Conservation (phyloP, 2,888 invertebrate species). For the Geophilus truncorum region DNA sequence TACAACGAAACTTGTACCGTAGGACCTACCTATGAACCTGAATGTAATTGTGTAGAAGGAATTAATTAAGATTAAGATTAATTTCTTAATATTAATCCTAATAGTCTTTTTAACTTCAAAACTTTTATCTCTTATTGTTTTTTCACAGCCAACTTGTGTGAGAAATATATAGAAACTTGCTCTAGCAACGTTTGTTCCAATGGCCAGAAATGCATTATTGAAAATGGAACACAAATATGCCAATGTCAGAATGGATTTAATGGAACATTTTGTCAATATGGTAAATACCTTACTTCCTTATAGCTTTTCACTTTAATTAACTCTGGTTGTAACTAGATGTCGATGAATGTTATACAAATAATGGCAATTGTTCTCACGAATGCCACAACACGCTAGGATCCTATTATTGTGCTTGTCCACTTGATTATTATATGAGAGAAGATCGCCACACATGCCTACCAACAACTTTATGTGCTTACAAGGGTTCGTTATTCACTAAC, state of each 20-base stretch:
- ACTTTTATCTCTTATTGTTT: too few species aligned
- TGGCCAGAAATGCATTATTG: neutral
- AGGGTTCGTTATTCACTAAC: neutral
- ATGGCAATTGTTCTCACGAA: conserved; percentile 35
- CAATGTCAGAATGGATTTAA: neutral
- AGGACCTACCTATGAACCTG: neutral
- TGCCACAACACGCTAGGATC: conserved; percentile 37
- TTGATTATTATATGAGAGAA: conserved; percentile 31
- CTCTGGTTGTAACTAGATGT: conserved; percentile 32
- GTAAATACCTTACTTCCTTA: neutral
- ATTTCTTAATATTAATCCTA: too few species aligned
- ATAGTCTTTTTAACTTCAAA: too few species aligned
- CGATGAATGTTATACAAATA: conserved; percentile 35
- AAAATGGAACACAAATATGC: neutral
- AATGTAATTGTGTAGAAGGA: neutral
- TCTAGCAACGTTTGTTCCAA: neutral
- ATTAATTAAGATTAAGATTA: too few species aligned
- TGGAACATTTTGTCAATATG: conserved; percentile 1
- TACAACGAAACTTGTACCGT: conserved; percentile 54
- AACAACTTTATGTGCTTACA: neutral
- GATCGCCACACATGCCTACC: conserved; percentile 34
- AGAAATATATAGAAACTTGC: neutral
- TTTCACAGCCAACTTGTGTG: neutral
- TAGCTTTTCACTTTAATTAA: neutral
- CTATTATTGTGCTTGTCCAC: conserved; percentile 35